Evolutionary conservation across 2,888 invertebrate species (phyloP).

Genomic region (Saturnia pavonia): DNA sequence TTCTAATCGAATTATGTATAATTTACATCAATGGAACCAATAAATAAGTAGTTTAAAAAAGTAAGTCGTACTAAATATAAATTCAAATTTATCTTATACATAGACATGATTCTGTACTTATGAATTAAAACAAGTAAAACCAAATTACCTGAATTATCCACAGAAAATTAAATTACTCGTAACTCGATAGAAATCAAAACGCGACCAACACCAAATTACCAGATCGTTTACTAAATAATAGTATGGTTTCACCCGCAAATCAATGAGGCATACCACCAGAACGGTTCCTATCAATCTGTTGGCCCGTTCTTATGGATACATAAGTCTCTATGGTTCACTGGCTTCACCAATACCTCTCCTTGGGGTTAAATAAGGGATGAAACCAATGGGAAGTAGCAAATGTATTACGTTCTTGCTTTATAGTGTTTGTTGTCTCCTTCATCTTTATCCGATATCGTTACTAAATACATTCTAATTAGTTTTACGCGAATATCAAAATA

Average conservation of each 20-base stretch:
- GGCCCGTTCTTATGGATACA: slow-evolving; percentile 59
- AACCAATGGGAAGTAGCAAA: slow-evolving; percentile 61
- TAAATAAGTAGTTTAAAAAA: background rate
- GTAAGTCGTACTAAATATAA: background rate
- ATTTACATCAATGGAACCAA: background rate
- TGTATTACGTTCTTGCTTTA: slow-evolving; percentile 41
- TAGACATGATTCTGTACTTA: background rate
- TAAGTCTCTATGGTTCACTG: slow-evolving; percentile 68
- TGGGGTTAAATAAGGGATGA: slow-evolving; percentile 76
- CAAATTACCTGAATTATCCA: background rate
- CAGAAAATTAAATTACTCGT: background rate
- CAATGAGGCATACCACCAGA: slow-evolving; percentile 60
- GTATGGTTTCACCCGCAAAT: slow-evolving; percentile 41
- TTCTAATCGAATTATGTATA: background rate
- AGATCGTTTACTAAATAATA: slow-evolving; percentile 18
- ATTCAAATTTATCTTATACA: background rate
- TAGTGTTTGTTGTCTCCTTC: background rate
- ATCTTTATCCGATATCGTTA: background rate
- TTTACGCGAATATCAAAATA: background rate
- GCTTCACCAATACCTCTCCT: slow-evolving; percentile 65
- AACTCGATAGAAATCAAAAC: slow-evolving; percentile 10
- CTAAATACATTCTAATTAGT: background rate
- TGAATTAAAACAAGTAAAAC: background rate
- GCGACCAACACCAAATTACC: slow-evolving; percentile 2
- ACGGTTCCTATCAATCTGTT: slow-evolving; percentile 65